phyloP scores from a whole-genome alignment of 2,797 vertebrate genomes.

The Neomorphus geoffroyi region DNA sequence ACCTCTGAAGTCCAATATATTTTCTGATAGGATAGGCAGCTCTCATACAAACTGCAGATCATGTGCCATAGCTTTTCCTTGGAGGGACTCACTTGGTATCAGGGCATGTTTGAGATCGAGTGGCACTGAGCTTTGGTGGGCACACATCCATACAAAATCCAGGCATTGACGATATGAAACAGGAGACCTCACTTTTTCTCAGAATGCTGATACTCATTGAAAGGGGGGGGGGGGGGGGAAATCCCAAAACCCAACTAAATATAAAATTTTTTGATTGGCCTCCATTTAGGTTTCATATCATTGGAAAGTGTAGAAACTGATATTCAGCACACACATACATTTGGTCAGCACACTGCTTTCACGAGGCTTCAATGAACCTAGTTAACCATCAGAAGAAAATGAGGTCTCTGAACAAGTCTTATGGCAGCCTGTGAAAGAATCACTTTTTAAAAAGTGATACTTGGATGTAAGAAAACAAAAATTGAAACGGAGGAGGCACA shows the following conservation, averaged over 20 bases:
- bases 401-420: background rate
- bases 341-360: background rate
- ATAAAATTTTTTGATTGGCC: background rate
- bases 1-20: background rate
- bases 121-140: background rate
- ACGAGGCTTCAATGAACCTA: background rate
- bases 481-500: background rate
- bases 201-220: background rate
- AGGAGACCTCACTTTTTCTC: background rate
- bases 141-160: background rate
- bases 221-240: too few species aligned
- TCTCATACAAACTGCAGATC: background rate
- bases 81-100: background rate
- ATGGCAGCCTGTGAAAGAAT: background rate
- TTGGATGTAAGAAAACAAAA: background rate
- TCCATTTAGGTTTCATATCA: background rate
- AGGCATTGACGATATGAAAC: background rate
- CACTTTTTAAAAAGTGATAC: background rate
- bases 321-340: background rate
- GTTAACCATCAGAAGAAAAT: background rate
- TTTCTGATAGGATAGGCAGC: background rate
- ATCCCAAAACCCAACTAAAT: background rate
- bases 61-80: background rate
- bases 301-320: background rate
- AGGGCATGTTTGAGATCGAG: background rate